Conservation (phyloP, 1,140 invertebrate species). For the Aleiodes sp. region DNA sequence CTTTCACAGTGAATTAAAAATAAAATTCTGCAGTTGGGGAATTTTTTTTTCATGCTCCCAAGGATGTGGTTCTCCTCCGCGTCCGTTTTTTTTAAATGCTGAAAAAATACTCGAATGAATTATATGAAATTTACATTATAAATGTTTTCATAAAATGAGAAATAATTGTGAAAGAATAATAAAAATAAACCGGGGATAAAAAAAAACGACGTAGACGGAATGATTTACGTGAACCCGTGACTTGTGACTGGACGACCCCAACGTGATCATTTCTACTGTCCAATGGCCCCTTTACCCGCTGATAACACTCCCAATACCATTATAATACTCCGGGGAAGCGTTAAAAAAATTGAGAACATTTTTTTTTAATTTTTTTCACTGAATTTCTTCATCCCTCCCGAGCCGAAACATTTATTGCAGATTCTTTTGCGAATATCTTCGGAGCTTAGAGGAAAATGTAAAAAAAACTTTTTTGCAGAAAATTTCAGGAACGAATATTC, state of each 20-base stretch:
- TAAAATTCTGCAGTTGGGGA: neutral
- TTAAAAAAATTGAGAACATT: no score
- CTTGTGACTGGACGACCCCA: conserved; percentile 45
- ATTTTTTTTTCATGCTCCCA: neutral
- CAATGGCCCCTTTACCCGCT: neutral
- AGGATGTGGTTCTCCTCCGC: conserved; percentile 20
- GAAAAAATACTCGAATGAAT: no score
- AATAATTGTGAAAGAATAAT: neutral
- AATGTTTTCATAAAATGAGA: neutral
- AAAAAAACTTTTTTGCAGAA: no score
- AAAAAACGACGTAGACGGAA: neutral
- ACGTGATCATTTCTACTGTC: conserved; percentile 14
- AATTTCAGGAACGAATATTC: no score
- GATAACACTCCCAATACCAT: neutral
- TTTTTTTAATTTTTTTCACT: no score
- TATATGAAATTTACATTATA: neutral
- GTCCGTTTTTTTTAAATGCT: no score
- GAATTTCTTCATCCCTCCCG: no score
- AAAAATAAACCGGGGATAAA: neutral
- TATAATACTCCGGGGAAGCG: neutral
- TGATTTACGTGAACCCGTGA: conserved; percentile 50
- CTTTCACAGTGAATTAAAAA: neutral
- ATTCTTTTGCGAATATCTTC: no score
- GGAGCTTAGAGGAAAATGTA: no score
- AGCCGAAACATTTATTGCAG: no score